Conservation (phyloP, 2,113 vertebrate species). For the Butastur rufipennis region DNA sequence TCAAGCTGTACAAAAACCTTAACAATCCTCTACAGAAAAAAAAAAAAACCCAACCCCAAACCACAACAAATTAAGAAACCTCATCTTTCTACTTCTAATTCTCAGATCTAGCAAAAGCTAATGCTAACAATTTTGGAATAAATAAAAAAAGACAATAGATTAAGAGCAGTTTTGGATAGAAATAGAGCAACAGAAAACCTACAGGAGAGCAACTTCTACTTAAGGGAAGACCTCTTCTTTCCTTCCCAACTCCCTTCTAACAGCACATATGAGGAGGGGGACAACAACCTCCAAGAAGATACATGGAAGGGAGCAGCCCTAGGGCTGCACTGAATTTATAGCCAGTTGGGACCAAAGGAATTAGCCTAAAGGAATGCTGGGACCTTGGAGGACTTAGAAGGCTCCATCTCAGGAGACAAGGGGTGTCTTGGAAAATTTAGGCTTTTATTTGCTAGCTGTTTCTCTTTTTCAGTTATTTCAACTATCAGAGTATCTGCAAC, state of each 20-base stretch:
- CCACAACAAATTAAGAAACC: background rate
- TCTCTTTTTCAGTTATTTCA: background rate
- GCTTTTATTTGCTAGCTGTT: background rate
- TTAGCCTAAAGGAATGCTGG: background rate
- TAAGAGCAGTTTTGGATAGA: background rate
- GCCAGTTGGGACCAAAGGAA: background rate
- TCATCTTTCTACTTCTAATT: background rate
- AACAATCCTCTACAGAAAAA: background rate
- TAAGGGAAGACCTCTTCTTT: background rate
- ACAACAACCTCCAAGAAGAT: rapidly evolving
- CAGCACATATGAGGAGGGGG: background rate
- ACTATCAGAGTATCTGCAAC: background rate
- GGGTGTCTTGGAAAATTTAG: background rate
- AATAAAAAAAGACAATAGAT: background rate
- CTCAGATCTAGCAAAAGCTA: background rate
- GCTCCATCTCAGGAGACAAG: background rate
- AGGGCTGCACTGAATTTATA: background rate
- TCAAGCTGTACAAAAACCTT: background rate
- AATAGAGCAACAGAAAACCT: background rate
- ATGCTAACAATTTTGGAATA: background rate
- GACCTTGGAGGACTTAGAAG: background rate
- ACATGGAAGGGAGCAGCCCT: rapidly evolving
- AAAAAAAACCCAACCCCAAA: background rate
- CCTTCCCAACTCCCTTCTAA: background rate
- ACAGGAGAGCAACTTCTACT: rapidly evolving